Base-by-base conservation (phyloP, 2,113 vertebrate species). In the Bothrops jararaca region DNA sequence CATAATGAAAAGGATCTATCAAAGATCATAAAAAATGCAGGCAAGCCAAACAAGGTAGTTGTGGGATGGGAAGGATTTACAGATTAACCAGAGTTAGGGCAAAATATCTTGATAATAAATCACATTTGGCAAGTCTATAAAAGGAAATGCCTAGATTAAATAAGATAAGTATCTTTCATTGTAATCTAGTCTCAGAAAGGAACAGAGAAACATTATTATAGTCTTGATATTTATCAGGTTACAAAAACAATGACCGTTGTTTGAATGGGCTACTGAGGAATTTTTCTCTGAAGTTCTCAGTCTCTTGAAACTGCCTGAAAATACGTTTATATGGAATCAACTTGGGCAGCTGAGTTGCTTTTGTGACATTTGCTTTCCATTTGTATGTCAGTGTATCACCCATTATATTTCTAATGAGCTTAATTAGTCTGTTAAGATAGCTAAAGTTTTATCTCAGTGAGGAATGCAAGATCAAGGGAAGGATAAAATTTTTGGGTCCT, bases 271-370 rank as follows among this genome's bases (percentile, higher is more conserved):
- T 94, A 93, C 91, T 91, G 92, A 7, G 69, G 85, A 86, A 90
- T 13, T 26, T 58, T 8, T 12, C 15, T 10, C 29, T 2, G 50
- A 20, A 34, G 13, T 34, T 24, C 52, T 34, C 12, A 15, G 1
- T 23, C 6, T 34, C 29, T 22, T 54, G 23, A 93, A 92, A 54
- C 64, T 56, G 54, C 91, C 92, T 93, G 92, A 92, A 93, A 92
- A 92, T 86, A 93, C 42, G 91, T 91, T 26, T 1, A n/a, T 50
- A 94, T 94, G 89, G 90, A 90, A 93, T 95, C 88, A 89, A 50
- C 86, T 93, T 0, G 89, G 56, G 12, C 45, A 52, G 45, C 0
- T 10, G 60, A 94, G 85, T 3, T 45, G 0, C 5, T 45, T 88
- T 89, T 92, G 89, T 86, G 86, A 85, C 90, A 20, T 48, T 91